A percentile compares a stretch with the other conserved stretches of the same genome.
phyloP scores from a whole-genome alignment of 2,113 vertebrate species.

The Alouatta palliata region DNA sequence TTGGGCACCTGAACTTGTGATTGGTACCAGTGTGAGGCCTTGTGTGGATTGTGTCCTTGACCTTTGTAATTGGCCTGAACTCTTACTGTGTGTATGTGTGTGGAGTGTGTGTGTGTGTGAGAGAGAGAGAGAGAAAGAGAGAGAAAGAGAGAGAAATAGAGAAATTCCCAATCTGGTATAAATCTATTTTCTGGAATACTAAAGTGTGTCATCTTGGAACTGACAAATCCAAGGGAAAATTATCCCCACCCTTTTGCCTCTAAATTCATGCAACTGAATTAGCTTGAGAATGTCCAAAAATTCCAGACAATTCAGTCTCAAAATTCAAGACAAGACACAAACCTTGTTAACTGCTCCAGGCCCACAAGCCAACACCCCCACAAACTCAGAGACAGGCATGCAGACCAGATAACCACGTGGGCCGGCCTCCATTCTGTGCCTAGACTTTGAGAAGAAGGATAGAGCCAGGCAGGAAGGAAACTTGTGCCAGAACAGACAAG shows the following conservation, averaged over 20 bases:
- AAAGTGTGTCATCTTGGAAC: not conserved
- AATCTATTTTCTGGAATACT: not conserved
- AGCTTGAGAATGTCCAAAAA: not conserved
- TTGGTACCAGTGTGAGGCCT: not conserved
- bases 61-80: not conserved
- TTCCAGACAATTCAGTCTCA: not conserved
- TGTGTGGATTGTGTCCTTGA: not conserved
- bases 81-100: not conserved
- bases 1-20: not conserved
- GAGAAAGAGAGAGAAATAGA: not conserved
- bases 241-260: not conserved
- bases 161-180: rapidly evolving
- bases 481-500: not conserved
- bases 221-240: not conserved
- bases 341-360: not conserved
- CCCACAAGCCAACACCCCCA: rapidly evolving
- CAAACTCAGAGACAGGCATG: rapidly evolving
- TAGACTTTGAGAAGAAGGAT: not conserved
- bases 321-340: not conserved
- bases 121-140: too few species aligned
- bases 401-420: not conserved
- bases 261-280: not conserved
- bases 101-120: not conserved
- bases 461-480: too few species aligned
- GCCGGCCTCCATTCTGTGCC: not conserved